A percentile compares a stretch with the other conserved stretches of the same genome.
Evolutionary conservation across 1,140 invertebrate species (phyloP).

Genomic region (Elymnias hypermnestra): DNA sequence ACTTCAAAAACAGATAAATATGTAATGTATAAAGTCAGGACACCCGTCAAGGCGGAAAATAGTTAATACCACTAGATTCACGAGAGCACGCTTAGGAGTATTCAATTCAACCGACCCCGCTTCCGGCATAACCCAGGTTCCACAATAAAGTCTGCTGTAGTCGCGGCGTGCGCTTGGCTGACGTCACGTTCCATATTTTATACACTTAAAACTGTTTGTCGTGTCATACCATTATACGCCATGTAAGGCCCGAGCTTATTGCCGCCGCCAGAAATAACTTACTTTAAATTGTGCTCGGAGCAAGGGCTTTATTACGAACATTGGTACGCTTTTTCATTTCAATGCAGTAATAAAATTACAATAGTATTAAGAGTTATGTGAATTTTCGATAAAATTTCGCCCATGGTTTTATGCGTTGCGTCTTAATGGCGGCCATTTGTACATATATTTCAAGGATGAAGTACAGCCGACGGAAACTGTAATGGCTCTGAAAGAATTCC

Average conservation of each 20-base stretch:
- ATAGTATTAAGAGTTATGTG: slow-evolving; percentile 53
- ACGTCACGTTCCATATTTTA: slow-evolving; percentile 69
- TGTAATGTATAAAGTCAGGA: no score
- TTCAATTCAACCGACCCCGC: slow-evolving; percentile 25
- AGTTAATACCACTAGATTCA: background rate
- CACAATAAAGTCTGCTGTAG: slow-evolving; percentile 48
- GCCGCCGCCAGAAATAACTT: slow-evolving; percentile 45
- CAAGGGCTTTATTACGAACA: slow-evolving; percentile 57
- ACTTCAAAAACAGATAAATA: no score
- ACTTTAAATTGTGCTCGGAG: slow-evolving; percentile 67
- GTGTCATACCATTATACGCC: slow-evolving; percentile 73
- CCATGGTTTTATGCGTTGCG: slow-evolving; percentile 34
- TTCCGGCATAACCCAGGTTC: slow-evolving; percentile 48
- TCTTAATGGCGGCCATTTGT: slow-evolving; percentile 51
- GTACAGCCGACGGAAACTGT: slow-evolving; percentile 20
- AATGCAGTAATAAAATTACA: slow-evolving; percentile 51
- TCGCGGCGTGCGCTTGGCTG: slow-evolving; percentile 59
- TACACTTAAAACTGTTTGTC: slow-evolving; percentile 75
- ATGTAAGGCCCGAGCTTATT: slow-evolving; percentile 69
- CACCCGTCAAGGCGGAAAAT: no score
- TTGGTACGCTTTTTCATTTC: slow-evolving; percentile 56
- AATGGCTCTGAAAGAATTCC: slow-evolving; percentile 18
- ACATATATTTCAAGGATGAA: slow-evolving; percentile 33
- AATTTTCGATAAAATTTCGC: slow-evolving; percentile 43
- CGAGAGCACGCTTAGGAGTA: background rate